A percentile compares a stretch with the other conserved stretches of the same genome.
Evolutionary conservation across 2,113 vertebrate species (phyloP).

Genomic region (Apodemus speciosus): DNA sequence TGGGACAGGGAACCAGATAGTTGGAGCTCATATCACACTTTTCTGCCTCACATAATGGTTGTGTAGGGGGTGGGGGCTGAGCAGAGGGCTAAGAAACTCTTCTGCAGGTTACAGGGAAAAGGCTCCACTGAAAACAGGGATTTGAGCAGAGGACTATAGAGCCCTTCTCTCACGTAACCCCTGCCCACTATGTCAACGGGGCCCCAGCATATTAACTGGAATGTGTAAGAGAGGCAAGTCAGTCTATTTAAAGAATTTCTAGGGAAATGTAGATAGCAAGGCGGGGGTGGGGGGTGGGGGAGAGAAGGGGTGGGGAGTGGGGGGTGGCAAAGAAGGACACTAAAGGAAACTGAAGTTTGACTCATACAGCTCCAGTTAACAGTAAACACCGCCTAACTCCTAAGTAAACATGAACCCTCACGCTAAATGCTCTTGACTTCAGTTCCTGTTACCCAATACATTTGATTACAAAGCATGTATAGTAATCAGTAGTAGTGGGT

Average conservation of each 20-base stretch:
- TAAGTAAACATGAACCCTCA: not conserved
- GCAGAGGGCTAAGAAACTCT: not conserved
- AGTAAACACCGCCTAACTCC: not conserved
- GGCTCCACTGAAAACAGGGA: not conserved
- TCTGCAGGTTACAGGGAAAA: not conserved
- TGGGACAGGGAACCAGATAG: not conserved
- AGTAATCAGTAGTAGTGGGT: not conserved
- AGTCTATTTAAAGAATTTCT: not conserved
- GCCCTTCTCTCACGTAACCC: not conserved
- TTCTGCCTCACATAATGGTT: not conserved
- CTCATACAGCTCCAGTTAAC: not conserved
- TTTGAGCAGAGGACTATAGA: not conserved
- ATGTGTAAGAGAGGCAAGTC: not conserved
- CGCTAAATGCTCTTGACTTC: not conserved
- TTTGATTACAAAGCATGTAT: not conserved
- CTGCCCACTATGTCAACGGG: not conserved
- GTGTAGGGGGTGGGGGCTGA: no score
- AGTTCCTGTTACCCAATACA: not conserved
- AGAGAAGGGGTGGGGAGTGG: no score
- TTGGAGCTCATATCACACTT: not conserved
- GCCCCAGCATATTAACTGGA: not conserved
- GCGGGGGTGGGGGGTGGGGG: no score
- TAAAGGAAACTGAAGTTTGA: not conserved
- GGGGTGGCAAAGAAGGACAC: not conserved
- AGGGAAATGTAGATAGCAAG: not conserved